These are phyloP conservation scores for Phorcus lineatus DNA, from an alignment of 2,888 invertebrate species.

Conservation along the genomic window DNA sequence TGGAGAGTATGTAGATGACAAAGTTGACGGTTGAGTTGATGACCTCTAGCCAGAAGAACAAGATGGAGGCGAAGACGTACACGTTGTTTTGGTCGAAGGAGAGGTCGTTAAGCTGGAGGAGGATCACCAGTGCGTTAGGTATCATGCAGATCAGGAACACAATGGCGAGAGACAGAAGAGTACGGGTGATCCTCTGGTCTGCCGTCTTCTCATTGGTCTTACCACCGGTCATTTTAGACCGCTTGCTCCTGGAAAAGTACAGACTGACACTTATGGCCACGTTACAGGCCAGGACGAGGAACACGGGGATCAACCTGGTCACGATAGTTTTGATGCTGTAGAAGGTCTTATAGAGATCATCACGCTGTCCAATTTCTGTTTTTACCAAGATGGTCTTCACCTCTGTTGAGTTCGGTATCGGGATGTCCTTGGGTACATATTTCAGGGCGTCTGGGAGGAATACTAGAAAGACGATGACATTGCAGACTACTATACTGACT, in stretches of 20 bases:
- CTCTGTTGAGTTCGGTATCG: not conserved
- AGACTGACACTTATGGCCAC: not conserved
- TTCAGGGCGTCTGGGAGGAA: not conserved
- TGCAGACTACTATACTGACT: not conserved
- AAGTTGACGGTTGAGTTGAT: not conserved
- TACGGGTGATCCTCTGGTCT: not conserved
- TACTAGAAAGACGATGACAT: not conserved
- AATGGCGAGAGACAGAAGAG: not conserved
- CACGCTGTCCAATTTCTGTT: not conserved
- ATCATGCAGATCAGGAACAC: not conserved
- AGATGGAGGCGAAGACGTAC: not conserved
- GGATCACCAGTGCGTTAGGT: not conserved
- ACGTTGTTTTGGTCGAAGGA: not conserved
- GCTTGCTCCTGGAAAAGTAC: not conserved
- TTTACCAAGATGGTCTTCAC: not conserved
- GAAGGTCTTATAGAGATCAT: not conserved
- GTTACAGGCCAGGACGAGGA: not conserved
- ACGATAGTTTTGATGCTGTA: not conserved
- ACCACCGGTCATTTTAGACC: not conserved
- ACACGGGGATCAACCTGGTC: not conserved
- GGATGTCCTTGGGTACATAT: not conserved
- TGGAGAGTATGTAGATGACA: conserved; percentile 5
- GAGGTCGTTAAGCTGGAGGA: not conserved
- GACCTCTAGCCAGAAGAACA: not conserved
- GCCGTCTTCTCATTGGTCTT: not conserved